These are phyloP conservation scores for Zoroaster sp. DNA, from an alignment of 53 echinoderm and acorn worm genomes.

Conservation along the genomic window DNA sequence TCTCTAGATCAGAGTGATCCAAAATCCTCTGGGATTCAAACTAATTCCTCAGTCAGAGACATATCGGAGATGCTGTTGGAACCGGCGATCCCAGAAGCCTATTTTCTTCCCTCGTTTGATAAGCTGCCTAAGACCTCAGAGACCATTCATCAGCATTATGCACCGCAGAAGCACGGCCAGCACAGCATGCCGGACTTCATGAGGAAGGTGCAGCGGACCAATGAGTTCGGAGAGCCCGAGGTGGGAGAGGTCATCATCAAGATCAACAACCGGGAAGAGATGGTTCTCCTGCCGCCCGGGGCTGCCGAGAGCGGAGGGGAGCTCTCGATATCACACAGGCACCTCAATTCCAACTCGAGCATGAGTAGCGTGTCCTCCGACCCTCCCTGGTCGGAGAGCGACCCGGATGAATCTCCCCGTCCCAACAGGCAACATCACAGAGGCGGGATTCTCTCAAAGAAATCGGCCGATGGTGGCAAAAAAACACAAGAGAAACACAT, in stretches of 20 bases:
- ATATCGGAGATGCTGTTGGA: not conserved
- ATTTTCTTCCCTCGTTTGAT: constrained; percentile 39
- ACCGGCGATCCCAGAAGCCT: not conserved
- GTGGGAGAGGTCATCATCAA: constrained; percentile 18
- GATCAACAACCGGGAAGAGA: constrained; percentile 25
- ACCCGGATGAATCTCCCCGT: constrained; percentile 38
- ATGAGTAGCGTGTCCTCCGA: constrained; percentile 65
- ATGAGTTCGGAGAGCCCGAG: constrained; percentile 45
- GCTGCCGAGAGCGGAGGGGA: not conserved
- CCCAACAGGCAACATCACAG: constrained; percentile 38
- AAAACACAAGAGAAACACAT: constrained; percentile 76
- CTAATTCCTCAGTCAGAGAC: not conserved
- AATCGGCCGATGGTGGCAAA: constrained; percentile 46
- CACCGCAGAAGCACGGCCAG: constrained; percentile 31
- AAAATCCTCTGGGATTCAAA: not conserved
- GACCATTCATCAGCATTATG: constrained; percentile 42
- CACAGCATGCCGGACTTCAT: constrained; percentile 57
- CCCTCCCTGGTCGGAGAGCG: constrained; percentile 63
- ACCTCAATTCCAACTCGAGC: constrained; percentile 69
- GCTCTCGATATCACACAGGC: constrained; percentile 15
- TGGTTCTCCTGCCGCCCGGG: not conserved
- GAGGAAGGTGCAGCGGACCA: constrained; percentile 57
- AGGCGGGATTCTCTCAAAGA: constrained; percentile 65
- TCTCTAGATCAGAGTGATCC: not conserved
- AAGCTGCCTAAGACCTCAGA: constrained; percentile 42